Conservation (phyloP, 2,888 invertebrate species). For the Lasioglossum villosulum region DNA sequence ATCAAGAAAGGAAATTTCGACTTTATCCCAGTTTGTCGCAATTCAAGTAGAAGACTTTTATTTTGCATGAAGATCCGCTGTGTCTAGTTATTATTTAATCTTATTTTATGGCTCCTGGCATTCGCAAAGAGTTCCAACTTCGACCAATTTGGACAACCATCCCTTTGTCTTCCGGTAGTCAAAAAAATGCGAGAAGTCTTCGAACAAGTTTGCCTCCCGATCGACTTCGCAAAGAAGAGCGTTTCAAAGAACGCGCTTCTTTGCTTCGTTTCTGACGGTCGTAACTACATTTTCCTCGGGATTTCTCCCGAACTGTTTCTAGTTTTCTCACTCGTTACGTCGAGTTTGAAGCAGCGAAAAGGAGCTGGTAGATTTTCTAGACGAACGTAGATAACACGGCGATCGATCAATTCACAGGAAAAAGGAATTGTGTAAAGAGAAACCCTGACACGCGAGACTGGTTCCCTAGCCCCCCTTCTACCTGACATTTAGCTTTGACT, state of each 20-base stretch:
- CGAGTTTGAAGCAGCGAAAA: not conserved
- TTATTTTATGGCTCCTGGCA: too few species aligned
- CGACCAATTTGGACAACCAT: too few species aligned
- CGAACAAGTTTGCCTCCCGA: not conserved
- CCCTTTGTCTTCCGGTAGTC: not conserved
- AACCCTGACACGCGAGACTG: slow-evolving; percentile 31
- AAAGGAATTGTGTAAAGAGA: slow-evolving; percentile 5
- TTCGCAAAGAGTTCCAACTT: too few species aligned
- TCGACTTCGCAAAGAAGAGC: not conserved
- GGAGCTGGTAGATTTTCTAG: not conserved
- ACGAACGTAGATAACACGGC: not conserved
- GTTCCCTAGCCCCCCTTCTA: slow-evolving; percentile 69
- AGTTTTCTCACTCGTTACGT: not conserved
- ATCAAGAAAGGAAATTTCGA: too few species aligned
- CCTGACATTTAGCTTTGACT: slow-evolving; percentile 79
- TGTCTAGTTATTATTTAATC: too few species aligned
- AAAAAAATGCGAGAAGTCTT: not conserved
- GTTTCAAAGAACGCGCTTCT: too few species aligned
- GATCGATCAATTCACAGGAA: not conserved
- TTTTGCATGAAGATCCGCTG: too few species aligned
- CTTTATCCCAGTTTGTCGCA: too few species aligned
- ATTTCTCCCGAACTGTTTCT: not conserved
- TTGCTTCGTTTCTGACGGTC: too few species aligned
- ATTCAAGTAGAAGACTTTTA: too few species aligned
- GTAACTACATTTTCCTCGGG: not conserved